phyloP scores from a whole-genome alignment of 2,113 vertebrate genomes.

The Sturnira hondurensis region DNA sequence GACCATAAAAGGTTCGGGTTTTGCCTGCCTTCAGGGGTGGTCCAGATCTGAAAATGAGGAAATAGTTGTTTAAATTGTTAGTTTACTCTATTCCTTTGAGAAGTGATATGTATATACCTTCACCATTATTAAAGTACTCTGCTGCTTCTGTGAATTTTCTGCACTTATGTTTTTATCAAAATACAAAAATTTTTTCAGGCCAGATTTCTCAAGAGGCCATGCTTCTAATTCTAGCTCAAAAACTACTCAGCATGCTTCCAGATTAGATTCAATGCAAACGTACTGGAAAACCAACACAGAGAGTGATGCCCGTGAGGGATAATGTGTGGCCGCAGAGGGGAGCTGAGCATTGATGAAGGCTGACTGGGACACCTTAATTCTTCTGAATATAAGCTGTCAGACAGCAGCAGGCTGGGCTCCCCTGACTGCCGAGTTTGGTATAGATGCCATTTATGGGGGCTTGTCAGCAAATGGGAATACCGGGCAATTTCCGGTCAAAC shows the following conservation, averaged over 20 bases:
- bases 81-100: not conserved
- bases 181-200: not conserved
- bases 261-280: not conserved
- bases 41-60: slow-evolving; percentile 86
- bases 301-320: not conserved
- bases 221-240: not conserved
- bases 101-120: not conserved
- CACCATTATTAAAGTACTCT: not conserved
- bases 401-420: not conserved
- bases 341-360: not conserved
- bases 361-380: not conserved
- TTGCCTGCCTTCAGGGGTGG: slow-evolving; percentile 93
- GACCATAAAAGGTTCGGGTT: slow-evolving; percentile 90
- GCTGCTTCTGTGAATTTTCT: not conserved
- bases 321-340: not conserved
- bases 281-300: not conserved
- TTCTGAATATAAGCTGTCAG: not conserved
- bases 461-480: not conserved
- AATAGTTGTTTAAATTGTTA: not conserved
- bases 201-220: not conserved
- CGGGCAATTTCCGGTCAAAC: not conserved
- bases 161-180: not conserved
- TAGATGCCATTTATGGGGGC: not conserved
- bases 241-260: not conserved
- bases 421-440: not conserved